Base-by-base conservation (phyloP, 2,888 invertebrate genomes). In the Disparrhopalites patrizii region DNA sequence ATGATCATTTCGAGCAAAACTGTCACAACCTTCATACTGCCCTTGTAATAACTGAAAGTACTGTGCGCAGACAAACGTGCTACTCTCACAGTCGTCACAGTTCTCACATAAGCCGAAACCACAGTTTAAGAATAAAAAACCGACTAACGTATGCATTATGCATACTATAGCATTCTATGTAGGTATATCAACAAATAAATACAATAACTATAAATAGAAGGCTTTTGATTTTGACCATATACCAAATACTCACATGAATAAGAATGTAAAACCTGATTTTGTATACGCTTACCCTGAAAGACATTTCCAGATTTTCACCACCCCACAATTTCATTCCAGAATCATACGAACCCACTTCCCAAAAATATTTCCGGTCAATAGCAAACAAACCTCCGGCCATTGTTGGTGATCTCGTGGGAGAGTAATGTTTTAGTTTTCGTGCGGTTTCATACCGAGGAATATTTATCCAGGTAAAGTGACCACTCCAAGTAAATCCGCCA, bases 351-450 rank as follows among this genome's bases (percentile, higher is more conserved):
- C 93, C 93, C 69, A 90, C 81, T 80, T 96, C 90, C 91, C 95
- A 98, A 82, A 95, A 98, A 81, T 93, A 98, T 62, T 88, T 85
- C 61, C 93, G 84, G 75, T 92, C 88, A 61, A 95, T 94, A 0
- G 96, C 98, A 81, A 98, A 94, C 66, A 98, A 47, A n/a, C 65
- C 66, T n/a, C 98, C 97, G n/a, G 97, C 96, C 97, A 97, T 98
- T 0, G 97, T 98, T 0, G 98, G 97, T 0, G 94, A 90, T 76
- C 86, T 86, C 0, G 88, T 87, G 0, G 90, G 88, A 3, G 70
- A 71, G 52, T 74, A 68, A 56, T 72, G 71, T n/a, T 62, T 31
- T 20, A 55, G 65, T 40, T 75, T 75, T n/a, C 73, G 40, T 15
- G 62, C 20, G 23, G 66, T 56, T 47, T 75, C 73, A 40, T 73